Base-by-base conservation (phyloP, 1,140 invertebrate genomes). In the Brachystomella parvula region DNA sequence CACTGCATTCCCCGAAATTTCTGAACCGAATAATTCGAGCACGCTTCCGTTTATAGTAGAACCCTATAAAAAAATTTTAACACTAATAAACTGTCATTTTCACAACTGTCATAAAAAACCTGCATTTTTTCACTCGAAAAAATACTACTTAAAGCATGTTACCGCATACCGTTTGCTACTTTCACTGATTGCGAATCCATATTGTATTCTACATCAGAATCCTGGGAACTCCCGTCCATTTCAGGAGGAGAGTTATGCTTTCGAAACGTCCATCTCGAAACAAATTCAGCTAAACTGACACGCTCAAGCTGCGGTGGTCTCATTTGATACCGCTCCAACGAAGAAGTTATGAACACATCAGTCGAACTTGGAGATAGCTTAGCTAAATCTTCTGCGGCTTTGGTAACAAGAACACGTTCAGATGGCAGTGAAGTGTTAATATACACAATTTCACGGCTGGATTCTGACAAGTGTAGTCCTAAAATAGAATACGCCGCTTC, bases 401-500 rank as follows among this genome's bases (percentile, higher is more conserved):
- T 60, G 6, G 47, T 9, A 1, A 66, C 26, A 28, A 24, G 1
- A 62, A 61, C 56, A n/a, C 64, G 24, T 15, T 61, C 32, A 2
- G 12, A 35, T 31, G 64, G 57, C 1, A 3, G 12, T 1, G 3
- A 24, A 19, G 66, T 68, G 58, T 59, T 69, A 19, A 73, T 66
- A 63, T 62, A 75, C 2, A 71, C 47, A 17, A 15, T n/a, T 32
- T 28, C 19, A 63, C 68, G 47, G 39, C 63, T 74, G 64, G 44
- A 65, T 65, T 70, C 64, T 24, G 64, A 68, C 33, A 75, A 39
- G 24, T 35, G 66, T 30, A 76, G 49, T 6, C 67, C 60, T 61
- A 76, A 57, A 15, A 73, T 32, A 59, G 71, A 63, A 64, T 68
- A 76, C 24, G 67, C 72, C 24, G 74, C 75, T 69, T 77, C 76